Base-by-base conservation (phyloP, 2,113 vertebrate genomes). In the Oncorhynchus clarkii region DNA sequence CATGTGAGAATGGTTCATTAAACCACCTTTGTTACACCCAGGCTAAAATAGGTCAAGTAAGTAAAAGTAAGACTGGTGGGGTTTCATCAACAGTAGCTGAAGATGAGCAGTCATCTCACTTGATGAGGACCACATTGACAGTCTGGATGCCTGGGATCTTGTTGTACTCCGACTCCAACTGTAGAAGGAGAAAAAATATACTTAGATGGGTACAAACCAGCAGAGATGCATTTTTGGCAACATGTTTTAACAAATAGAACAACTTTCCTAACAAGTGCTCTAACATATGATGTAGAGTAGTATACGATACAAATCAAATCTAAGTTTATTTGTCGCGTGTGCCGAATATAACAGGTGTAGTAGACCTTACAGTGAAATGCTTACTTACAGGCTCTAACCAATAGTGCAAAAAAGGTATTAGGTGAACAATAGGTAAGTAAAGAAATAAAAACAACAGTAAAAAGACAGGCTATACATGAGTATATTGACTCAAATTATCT, bases 101-200 rank as follows among this genome's bases (percentile, higher is more conserved):
- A 79, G 62, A 73, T 49, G 29, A 75, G 20, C 51, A 71, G 70
- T 78, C 62, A 74, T 78, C 95, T 94, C 92, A 98, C 96, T 96
- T 96, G 90, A 97, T 95, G 80, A 96, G 94, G 73, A 97, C 95
- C 87, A 98, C 95, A 54, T 83, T 96, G 92, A 97, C 95, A 13
- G 93, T 90, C 86, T 98, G 96, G 64, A 86, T 88, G 77, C 96
- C 96, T 1, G 90, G 84, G 80, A 97, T 95, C 91, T 89, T 95
- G 91, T 91, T 86, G 90, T 96, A 98, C 45, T 96, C 96, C 0
- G 96, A 95, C 89, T 97, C 95, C 76, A 98, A 93, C 96, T 97
- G 92, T 71, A 16, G 39, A 76, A 82, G 20, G 57, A 29, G 89
- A 48, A 88, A 85, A 78, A 87, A 85, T 77, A 83, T 18, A 45